Base-by-base conservation (phyloP, 2,797 vertebrate genomes). In the Chelon auratus region DNA sequence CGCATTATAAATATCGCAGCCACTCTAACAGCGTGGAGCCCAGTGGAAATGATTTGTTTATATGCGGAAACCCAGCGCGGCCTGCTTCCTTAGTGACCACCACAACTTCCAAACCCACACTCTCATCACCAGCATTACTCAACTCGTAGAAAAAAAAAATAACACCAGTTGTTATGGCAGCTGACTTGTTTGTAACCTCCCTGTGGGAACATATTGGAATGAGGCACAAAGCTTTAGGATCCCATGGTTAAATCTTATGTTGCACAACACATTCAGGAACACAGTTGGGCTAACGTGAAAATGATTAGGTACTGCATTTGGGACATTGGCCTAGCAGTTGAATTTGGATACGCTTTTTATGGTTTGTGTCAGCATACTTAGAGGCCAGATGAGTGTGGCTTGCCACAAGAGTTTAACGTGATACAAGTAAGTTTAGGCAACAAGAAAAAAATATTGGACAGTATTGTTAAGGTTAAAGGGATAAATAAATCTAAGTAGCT, bases 121-220 rank as follows among this genome's bases (percentile, higher is more conserved):
- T 74, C 75, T 72, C 87, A 77, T 80, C 83, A 82, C 68, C 80
- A 67, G 67, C 24, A 17, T 83, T 85, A 79, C 84, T 78, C 79
- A 75, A 80, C 74, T 74, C 30, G 1, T 55, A 77, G 67, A 62
- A 73, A 82, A 62, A 73, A 82, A 87, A 85, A 63, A 68, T n/a
- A 54, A 70, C 81, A 82, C 40, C n/a, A 37, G 91, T 93, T 77
- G 80, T 83, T 86, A 92, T 88, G 72, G 89, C 90, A 90, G 87
- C 88, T 2, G 26, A 57, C 71, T 89, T 88, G 90, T 93, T 93
- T 92, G 84, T 71, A 79, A 43, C 81, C 71, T 91, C 83, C 80
- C 82, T 76, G 75, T 81, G 89, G 84, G 88, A 90, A 83, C 43
- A 11, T 55, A 26, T 22, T 70, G 74, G 72, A 77, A 66, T 52